Conservation (phyloP, 2,888 invertebrate species). For the Gastracanthus pulcherrimus region DNA sequence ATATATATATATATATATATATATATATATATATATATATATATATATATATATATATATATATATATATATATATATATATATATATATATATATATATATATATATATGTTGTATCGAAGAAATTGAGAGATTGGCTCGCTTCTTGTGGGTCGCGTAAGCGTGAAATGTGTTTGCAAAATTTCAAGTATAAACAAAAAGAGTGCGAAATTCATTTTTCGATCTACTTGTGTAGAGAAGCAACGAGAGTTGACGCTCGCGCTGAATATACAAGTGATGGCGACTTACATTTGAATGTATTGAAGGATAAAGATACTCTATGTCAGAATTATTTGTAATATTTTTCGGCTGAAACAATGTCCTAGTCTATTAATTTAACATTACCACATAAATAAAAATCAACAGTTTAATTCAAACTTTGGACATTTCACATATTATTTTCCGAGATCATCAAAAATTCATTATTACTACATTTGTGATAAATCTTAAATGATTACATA, state of each 20-base stretch:
- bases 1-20: too few species aligned
- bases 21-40: too few species aligned
- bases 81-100: too few species aligned
- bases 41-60: too few species aligned
- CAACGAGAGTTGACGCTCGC: conserved; percentile 10
- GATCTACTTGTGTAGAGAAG: conserved; percentile 41
- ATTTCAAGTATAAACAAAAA: conserved; percentile 41
- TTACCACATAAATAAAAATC: conserved; percentile 21
- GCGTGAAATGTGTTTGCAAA: conserved; percentile 28
- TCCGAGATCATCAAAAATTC: conserved; percentile 26
- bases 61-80: too few species aligned
- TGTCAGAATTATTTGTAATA: conserved; percentile 16
- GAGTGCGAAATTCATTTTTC: conserved; percentile 44
- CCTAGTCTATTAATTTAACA: conserved; percentile 14
- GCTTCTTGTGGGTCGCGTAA: neutral
- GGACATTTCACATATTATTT: conserved; percentile 8
- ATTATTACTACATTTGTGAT: conserved; percentile 44
- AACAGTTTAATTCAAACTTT: conserved; percentile 15
- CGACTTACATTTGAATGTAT: conserved; percentile 30
- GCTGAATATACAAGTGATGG: conserved; percentile 3
- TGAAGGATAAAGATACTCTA: conserved; percentile 28
- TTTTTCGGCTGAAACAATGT: conserved; percentile 32
- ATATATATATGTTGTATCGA: conserved; percentile 12
- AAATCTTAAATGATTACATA: conserved; percentile 30
- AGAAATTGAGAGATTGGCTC: conserved; percentile 28